Evolutionary conservation across 2,113 vertebrate species (phyloP).

Genomic region (Thunnus thynnus): DNA sequence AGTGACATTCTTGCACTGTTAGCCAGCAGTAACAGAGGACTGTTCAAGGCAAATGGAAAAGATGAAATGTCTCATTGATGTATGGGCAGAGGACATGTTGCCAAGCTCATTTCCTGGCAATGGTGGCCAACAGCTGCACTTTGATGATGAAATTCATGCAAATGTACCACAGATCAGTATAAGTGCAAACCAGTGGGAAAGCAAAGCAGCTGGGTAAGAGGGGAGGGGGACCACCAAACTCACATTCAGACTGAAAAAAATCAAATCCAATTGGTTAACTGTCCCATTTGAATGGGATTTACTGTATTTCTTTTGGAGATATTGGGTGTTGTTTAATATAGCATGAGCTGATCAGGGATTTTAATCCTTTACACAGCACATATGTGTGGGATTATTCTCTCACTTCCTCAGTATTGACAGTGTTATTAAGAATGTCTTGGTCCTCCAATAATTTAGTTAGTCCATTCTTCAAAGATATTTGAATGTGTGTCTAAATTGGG

Average conservation of each 20-base stretch:
- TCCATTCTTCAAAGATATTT: too few species aligned
- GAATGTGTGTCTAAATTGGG: too few species aligned
- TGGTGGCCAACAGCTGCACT: conserved; percentile 37
- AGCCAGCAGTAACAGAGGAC: not conserved
- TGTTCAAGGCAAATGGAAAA: conserved; percentile 23
- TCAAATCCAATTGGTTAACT: not conserved
- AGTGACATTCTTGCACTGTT: not conserved
- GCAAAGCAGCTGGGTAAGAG: not conserved
- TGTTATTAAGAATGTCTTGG: too few species aligned
- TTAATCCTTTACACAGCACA: not conserved
- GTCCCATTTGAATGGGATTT: not conserved
- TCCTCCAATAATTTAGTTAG: too few species aligned
- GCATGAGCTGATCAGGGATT: not conserved
- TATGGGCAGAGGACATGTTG: conserved; percentile 10
- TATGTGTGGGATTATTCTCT: not conserved
- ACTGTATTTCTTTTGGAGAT: not conserved
- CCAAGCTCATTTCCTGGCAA: conserved; percentile 31
- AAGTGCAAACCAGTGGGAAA: conserved; percentile 1
- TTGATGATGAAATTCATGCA: conserved; percentile 57
- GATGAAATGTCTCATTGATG: conserved; percentile 30
- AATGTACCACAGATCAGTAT: conserved; percentile 13
- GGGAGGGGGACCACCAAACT: not conserved
- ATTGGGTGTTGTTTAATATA: not conserved
- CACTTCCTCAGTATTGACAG: too few species aligned
- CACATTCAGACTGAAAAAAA: not conserved